A percentile compares a stretch with the other conserved stretches of the same genome.
These are phyloP conservation scores for Xyliphius kryptos DNA, from an alignment of 2,113 vertebrate species.

Conservation along the genomic window DNA sequence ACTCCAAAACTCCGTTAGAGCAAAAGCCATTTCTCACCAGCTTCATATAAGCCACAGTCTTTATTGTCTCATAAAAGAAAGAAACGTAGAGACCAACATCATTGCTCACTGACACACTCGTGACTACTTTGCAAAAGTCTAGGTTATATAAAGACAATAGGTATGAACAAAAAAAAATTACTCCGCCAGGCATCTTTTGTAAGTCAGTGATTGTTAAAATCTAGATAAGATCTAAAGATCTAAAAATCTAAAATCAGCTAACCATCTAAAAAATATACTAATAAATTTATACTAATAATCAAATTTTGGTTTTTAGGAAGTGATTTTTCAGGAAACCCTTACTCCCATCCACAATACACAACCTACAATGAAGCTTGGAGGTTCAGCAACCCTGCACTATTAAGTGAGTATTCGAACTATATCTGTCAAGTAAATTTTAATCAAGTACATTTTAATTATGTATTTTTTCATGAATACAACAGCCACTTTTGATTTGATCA, in stretches of 20 bases:
- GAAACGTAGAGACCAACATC: conserved; percentile 58
- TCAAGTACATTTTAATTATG: no score
- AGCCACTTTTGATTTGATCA: no score
- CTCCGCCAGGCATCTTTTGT: conserved; percentile 42
- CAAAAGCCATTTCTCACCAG: conserved; percentile 63
- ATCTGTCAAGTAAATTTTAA: no score
- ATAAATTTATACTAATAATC: no score
- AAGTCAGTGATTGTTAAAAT: conserved; percentile 39
- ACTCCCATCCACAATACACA: conserved; percentile 97
- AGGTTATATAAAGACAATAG: conserved; percentile 40
- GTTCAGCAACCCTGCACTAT: conserved; percentile 98
- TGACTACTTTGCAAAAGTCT: conserved; percentile 44
- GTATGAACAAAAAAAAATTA: conserved; percentile 32
- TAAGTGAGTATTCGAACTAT: conserved; percentile 94
- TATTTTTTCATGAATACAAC: no score
- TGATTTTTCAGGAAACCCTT: conserved; percentile 98
- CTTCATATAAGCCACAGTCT: conserved; percentile 64
- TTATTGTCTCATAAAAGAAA: conserved; percentile 67
- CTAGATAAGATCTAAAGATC: conserved; percentile 29
- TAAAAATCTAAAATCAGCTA: no score
- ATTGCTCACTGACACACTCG: conserved; percentile 53
- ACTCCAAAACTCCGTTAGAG: conserved; percentile 65
- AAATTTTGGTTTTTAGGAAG: no score
- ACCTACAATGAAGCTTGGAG: conserved; percentile 99
- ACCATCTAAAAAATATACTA: no score